phyloP scores from a whole-genome alignment of 2,797 vertebrate species.

The Tinamus major region DNA sequence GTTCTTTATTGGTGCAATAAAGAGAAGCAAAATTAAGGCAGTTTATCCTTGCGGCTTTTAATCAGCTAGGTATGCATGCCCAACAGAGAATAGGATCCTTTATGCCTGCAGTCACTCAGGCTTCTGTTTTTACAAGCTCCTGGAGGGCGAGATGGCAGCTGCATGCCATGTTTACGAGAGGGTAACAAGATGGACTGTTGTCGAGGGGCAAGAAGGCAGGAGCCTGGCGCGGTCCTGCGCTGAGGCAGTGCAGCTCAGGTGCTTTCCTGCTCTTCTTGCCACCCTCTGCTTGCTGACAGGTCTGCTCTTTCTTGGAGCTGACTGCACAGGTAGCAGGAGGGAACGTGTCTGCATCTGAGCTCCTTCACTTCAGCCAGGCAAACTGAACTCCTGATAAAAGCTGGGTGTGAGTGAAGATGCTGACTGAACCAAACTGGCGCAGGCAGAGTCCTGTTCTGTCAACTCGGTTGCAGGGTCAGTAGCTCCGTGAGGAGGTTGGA shows the following conservation, averaged over 20 bases:
- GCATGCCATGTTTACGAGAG: not conserved
- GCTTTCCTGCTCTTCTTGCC: not conserved
- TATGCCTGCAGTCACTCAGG: not conserved
- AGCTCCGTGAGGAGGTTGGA: slow-evolving; percentile 33
- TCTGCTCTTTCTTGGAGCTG: not conserved
- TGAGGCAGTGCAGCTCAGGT: accelerated
- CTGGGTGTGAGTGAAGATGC: not conserved
- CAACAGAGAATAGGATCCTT: not conserved
- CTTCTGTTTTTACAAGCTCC: not conserved
- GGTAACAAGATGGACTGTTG: not conserved
- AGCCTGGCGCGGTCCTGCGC: accelerated
- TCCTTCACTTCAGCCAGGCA: not conserved
- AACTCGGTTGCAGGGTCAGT: slow-evolving; percentile 40
- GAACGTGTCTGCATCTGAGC: not conserved
- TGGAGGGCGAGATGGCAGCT: not conserved
- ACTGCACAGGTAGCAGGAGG: not conserved
- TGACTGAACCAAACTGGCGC: not conserved
- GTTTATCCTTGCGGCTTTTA: not conserved
- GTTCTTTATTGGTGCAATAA: not conserved
- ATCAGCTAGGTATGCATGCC: not conserved
- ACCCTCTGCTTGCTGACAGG: not conserved
- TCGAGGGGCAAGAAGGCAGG: not conserved
- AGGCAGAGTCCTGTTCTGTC: slow-evolving; percentile 1
- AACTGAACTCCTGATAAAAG: not conserved
- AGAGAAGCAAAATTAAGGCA: not conserved